These are phyloP conservation scores for Bos indicus DNA, from an alignment of 2,113 vertebrate species.

Conservation along the genomic window DNA sequence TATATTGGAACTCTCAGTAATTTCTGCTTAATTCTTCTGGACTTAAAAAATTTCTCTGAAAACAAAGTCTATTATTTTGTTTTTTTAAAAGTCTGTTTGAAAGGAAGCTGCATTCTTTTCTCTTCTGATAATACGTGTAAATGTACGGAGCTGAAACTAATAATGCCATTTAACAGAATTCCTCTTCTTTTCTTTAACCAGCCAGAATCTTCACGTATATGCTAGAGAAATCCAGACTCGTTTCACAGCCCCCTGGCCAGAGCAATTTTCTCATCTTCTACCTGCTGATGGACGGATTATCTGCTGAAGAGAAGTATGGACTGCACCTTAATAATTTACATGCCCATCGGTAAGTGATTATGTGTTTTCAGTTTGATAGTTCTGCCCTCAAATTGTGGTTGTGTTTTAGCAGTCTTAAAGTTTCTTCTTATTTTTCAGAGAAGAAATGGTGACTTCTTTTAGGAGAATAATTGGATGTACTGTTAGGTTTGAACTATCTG, in stretches of 20 bases:
- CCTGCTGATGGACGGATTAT: conserved; percentile 91
- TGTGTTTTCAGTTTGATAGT: neutral
- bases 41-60: neutral
- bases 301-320: conserved; percentile 87
- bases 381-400: neutral
- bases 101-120: neutral
- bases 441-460: neutral
- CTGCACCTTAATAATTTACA: conserved; percentile 86
- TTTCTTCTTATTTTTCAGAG: neutral
- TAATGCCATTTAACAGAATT: conserved; percentile 35
- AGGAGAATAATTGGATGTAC: neutral
- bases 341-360: conserved; percentile 82
- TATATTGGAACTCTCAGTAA: neutral
- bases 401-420: neutral
- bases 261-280: conserved; percentile 92
- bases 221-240: conserved; percentile 92
- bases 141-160: neutral
- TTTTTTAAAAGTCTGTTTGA: neutral
- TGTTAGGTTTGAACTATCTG: neutral
- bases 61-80: neutral
- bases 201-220: conserved; percentile 89
- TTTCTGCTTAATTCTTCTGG: neutral
- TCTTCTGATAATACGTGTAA: neutral
- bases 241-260: conserved; percentile 84
- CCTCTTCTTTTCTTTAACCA: conserved; percentile 75